Evolutionary conservation across 2,797 vertebrate genomes (phyloP).

Genomic region (Mustela erminea): DNA sequence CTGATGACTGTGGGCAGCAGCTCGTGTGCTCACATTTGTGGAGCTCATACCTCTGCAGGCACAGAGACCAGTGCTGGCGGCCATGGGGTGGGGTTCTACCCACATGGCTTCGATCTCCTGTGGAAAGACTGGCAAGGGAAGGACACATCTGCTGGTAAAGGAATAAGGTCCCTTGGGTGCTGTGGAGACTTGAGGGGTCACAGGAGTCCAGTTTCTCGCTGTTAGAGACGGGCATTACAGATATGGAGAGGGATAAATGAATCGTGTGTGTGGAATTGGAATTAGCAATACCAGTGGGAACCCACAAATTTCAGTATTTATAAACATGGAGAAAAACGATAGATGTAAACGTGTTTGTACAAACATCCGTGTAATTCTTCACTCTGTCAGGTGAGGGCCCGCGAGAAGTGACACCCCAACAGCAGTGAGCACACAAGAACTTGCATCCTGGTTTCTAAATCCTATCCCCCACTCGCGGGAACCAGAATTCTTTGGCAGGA

Average conservation of each 20-base stretch:
- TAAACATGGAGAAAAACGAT: background rate
- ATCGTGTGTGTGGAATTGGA: background rate
- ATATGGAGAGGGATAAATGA: background rate
- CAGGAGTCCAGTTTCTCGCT: background rate
- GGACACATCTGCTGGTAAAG: fast-evolving
- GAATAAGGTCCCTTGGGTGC: background rate
- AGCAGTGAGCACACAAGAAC: background rate
- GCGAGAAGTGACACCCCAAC: background rate
- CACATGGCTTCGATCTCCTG: background rate
- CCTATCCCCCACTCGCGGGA: background rate
- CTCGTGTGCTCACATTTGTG: background rate
- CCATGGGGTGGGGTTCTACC: background rate
- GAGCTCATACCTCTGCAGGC: background rate
- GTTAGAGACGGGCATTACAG: background rate
- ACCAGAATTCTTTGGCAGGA: background rate
- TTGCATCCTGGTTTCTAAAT: background rate
- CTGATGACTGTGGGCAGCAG: background rate
- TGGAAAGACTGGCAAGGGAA: background rate
- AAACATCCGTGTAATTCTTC: fast-evolving
- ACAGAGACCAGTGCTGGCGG: background rate
- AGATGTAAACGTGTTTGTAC: too few species aligned
- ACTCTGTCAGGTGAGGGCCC: background rate
- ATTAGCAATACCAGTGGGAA: background rate
- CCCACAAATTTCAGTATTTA: background rate
- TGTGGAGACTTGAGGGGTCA: background rate